Conservation (phyloP, 2,113 vertebrate genomes). For the Ctenodactylus gundi region DNA sequence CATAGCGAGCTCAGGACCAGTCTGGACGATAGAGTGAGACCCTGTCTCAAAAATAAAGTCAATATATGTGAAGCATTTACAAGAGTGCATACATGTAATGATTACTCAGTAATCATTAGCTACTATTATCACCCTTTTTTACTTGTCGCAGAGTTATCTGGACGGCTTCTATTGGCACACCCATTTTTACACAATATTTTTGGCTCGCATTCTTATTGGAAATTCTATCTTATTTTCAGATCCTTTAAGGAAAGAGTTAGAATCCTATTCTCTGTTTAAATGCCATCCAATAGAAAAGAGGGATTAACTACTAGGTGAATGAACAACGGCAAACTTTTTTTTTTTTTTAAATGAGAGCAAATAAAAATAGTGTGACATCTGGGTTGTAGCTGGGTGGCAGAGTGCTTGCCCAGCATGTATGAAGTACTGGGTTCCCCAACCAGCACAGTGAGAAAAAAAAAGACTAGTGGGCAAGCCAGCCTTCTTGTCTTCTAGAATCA, state of each 20-base stretch:
- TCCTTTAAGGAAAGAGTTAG: neutral
- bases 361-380: neutral
- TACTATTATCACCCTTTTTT: neutral
- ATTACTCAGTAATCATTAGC: neutral
- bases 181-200: neutral
- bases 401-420: neutral
- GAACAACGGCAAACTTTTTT: neutral
- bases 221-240: neutral
- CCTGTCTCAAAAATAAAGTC: too few relatives aligned
- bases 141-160: neutral
- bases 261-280: neutral
- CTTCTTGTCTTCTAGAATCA: neutral
- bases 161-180: neutral
- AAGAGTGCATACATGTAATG: neutral
- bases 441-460: too few relatives aligned
- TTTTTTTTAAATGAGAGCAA: neutral
- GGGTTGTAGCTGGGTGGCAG: neutral
- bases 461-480: rapidly evolving
- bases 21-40: too few relatives aligned
- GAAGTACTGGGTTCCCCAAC: neutral
- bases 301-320: neutral
- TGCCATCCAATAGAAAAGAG: neutral
- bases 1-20: too few relatives aligned
- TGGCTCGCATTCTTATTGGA: neutral
- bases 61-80: neutral